phyloP scores from a whole-genome alignment of 2,888 invertebrate species.

The Lutraria lutraria region DNA sequence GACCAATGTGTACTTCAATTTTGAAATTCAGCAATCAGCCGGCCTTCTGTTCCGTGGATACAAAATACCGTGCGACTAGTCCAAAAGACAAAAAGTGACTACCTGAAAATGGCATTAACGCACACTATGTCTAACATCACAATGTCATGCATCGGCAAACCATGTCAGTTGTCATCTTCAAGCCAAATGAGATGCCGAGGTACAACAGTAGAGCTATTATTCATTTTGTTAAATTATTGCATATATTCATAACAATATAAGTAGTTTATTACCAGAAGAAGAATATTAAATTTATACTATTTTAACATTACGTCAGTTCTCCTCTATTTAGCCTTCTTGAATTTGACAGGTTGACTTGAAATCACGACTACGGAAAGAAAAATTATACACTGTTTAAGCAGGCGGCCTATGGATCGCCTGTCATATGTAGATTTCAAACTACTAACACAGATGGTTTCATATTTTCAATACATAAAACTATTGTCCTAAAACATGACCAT shows the following conservation, averaged over 20 bases:
- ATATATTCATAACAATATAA: background rate
- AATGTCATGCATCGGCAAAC: conserved; percentile 30
- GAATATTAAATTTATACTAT: conserved; percentile 6
- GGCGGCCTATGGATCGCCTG: too few species aligned
- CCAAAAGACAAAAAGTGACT: conserved; percentile 30
- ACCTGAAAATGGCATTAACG: conserved; percentile 9
- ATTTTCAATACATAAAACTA: too few species aligned
- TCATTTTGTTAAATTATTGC: conserved; percentile 21
- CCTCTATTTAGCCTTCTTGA: background rate
- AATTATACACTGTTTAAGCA: too few species aligned
- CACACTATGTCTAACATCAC: conserved; percentile 7
- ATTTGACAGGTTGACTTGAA: background rate
- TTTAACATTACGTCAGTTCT: background rate
- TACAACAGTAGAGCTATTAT: conserved; percentile 23
- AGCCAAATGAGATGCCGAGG: conserved; percentile 1
- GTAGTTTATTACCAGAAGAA: background rate
- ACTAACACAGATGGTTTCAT: too few species aligned
- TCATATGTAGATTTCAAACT: too few species aligned
- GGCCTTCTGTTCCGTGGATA: conserved; percentile 18
- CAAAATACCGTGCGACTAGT: conserved; percentile 35
- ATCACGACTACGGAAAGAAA: background rate
- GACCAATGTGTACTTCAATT: background rate
- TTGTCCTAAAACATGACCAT: too few species aligned
- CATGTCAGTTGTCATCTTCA: conserved; percentile 29
- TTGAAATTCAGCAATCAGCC: conserved; percentile 9